These are phyloP conservation scores for Spodoptera frugiperda DNA, from an alignment of 1,140 invertebrate genomes.

Conservation along the genomic window DNA sequence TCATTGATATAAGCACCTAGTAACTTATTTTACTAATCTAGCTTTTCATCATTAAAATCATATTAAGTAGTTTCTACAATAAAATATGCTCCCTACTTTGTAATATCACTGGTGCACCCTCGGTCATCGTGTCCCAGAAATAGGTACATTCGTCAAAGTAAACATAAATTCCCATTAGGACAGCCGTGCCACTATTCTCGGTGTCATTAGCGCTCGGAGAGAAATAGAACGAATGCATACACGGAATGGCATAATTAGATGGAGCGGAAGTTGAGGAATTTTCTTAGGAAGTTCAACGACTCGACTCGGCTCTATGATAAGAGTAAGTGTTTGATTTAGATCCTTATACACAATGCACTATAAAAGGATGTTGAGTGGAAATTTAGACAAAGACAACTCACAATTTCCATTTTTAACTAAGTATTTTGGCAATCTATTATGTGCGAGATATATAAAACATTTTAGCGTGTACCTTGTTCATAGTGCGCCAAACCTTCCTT, in stretches of 20 bases:
- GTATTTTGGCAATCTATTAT: no score
- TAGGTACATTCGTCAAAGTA: conserved; percentile 42
- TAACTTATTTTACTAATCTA: no score
- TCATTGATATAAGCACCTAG: no score
- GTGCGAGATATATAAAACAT: background rate
- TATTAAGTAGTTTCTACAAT: no score
- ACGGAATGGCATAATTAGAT: conserved; percentile 15
- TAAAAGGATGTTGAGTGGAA: no score
- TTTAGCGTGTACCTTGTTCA: background rate
- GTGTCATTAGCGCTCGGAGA: conserved; percentile 61
- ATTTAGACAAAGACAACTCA: no score
- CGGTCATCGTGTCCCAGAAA: conserved; percentile 17
- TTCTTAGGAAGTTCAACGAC: conserved; percentile 25
- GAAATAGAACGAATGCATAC: conserved; percentile 35
- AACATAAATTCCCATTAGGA: conserved; percentile 44
- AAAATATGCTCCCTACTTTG: background rate
- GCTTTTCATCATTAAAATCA: no score
- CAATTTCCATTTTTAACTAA: no score
- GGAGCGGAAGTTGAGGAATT: conserved; percentile 32
- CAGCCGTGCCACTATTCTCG: conserved; percentile 59
- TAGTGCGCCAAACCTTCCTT: background rate
- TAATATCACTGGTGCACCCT: background rate
- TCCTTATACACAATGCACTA: no score
- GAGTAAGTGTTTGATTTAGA: no score
- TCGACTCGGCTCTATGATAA: background rate